Conservation (phyloP, 2,113 vertebrate species). For the Pycnonotus jocosus region DNA sequence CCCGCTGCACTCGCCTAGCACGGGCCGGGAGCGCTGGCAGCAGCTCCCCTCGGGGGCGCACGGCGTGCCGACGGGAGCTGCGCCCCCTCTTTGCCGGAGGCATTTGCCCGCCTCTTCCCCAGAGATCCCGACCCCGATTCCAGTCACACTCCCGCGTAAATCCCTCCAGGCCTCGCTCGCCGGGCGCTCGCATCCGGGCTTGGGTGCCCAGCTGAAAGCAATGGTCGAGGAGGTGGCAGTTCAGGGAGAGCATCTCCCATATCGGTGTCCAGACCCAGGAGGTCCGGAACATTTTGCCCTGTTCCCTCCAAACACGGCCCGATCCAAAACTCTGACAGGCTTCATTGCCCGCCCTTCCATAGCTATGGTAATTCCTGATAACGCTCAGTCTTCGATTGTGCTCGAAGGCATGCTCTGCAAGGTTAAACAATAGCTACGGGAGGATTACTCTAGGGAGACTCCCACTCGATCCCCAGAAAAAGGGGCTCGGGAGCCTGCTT, state of each 20-base stretch:
- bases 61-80: background rate
- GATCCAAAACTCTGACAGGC: background rate
- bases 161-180: background rate
- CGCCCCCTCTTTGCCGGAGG: background rate
- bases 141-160: background rate
- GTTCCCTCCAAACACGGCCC: background rate
- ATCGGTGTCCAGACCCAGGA: background rate
- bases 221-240: fast-evolving
- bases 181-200: background rate
- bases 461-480: background rate
- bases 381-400: background rate
- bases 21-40: background rate
- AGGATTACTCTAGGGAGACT: background rate
- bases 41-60: background rate
- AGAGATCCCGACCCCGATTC: background rate
- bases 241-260: background rate
- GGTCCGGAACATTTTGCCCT: background rate
- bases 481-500: background rate
- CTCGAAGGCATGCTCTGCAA: background rate
- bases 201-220: background rate
- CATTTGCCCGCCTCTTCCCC: background rate
- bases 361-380: background rate
- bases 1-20: background rate
- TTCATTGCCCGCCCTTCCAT: background rate
- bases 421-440: background rate